Conservation (phyloP, 2,797 vertebrate genomes). For the Todus mexicanus region DNA sequence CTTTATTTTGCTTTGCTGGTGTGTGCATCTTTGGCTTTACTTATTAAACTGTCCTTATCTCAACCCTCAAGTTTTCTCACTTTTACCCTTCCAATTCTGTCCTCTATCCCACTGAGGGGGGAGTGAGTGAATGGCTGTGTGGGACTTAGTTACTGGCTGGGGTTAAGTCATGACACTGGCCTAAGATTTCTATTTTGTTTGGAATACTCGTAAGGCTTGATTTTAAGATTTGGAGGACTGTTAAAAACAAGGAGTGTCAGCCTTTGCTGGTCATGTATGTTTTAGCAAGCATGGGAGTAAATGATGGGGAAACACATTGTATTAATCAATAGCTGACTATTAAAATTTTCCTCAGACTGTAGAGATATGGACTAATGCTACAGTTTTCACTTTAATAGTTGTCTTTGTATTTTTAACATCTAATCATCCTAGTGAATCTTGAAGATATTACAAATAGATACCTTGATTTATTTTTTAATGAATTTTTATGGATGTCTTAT, state of each 20-base stretch:
- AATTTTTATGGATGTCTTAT: constrained; percentile 28
- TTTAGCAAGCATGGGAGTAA: neutral
- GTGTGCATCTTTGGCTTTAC: neutral
- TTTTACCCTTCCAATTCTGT: neutral
- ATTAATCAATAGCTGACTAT: neutral
- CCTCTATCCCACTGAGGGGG: too few relatives aligned
- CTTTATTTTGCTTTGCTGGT: neutral
- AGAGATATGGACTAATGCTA: neutral
- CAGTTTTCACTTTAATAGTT: neutral
- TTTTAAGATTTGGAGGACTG: neutral
- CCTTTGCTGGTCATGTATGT: neutral
- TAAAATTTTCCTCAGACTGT: neutral
- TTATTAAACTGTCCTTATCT: neutral
- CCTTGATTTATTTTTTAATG: neutral
- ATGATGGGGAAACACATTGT: neutral
- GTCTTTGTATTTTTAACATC: constrained; percentile 9
- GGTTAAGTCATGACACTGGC: neutral
- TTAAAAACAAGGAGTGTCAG: neutral
- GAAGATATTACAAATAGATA: neutral
- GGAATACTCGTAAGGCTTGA: neutral
- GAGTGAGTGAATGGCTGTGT: neutral
- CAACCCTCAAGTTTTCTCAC: neutral
- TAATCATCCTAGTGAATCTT: constrained; percentile 19
- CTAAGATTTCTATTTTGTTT: neutral
- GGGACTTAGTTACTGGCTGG: neutral